Base-by-base conservation (phyloP, 2,888 invertebrate genomes). In the Diarsia rubi region DNA sequence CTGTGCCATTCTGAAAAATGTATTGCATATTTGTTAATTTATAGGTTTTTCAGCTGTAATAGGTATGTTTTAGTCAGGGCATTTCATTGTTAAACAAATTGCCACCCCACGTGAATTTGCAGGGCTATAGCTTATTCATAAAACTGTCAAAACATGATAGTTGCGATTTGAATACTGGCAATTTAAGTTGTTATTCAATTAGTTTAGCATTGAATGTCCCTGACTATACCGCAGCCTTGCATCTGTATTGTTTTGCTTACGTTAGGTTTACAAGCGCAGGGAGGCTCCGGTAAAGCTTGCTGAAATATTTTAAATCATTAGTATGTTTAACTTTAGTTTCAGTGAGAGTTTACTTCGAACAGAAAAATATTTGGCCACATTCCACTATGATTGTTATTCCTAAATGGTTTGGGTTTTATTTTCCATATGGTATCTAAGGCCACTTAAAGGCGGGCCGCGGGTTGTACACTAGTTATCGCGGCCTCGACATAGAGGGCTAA, bases 211-310 rank as follows among this genome's bases (percentile, higher is more conserved):
- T n/a, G 42, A 0, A 62, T n/a, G 16, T 62, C 42, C 16, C 2
- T 31, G 21, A 31, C 3, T 52, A 0, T 31, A 69, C 24, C 0
- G 19, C 37, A 47, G 37, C 37, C 70, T 70, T 47, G 9, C 16
- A 16, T 16, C 19, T 47, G 6, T 54, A 9, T 24, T 14, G 66
- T 31, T 70, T 27, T 74, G 88, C 93, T 93, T 87, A 94, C 94
- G 63, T 27, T 82, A 63, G 84, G 85, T 69, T 90, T 82, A 72
- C 94, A 94, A 80, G 78, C 87, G 75, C 96, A 95, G 12, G 93
- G 91, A 16, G 88, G 86, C 64, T 94, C 93, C 75, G 89, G 82
- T 64, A 91, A 82, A 49, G 85, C 89, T 89, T 93, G 91, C 95
- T 95, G 89, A 54, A 91, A 93, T 73, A 81, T 49, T 44, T 49